These are phyloP conservation scores for Anoplophora glabripennis DNA, from an alignment of 1,140 invertebrate species.

Conservation along the genomic window DNA sequence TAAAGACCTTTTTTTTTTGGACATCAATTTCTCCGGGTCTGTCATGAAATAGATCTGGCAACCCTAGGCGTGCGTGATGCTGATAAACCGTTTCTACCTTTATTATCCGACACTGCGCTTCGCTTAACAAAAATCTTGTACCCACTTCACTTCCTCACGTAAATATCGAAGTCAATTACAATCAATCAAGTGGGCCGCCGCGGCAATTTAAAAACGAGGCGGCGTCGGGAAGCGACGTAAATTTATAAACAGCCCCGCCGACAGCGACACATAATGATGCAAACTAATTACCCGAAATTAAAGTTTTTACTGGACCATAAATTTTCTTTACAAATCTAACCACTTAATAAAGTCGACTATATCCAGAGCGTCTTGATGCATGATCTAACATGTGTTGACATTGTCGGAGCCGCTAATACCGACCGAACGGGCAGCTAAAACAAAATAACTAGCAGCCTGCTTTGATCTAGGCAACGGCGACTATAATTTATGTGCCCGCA, in stretches of 20 bases:
- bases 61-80: no score
- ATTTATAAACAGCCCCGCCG: conserved; percentile 31
- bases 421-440: conserved; percentile 25
- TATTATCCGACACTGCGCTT: no score
- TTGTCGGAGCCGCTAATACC: conserved; percentile 26
- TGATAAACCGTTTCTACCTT: no score
- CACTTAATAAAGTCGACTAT: conserved; percentile 31
- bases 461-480: conserved; percentile 38
- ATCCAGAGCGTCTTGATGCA: conserved; percentile 34
- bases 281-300: conserved; percentile 38
- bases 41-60: no score
- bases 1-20: no score
- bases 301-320: conserved; percentile 40
- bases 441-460: conserved; percentile 33
- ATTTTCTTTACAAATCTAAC: conserved; percentile 42
- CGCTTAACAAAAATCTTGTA: no score
- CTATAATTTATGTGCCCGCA: conserved; percentile 39
- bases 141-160: no score
- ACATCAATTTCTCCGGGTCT: no score
- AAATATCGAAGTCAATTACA: no score
- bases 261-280: conserved; percentile 31
- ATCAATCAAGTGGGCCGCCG: no score
- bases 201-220: neutral
- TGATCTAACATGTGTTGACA: conserved; percentile 47
- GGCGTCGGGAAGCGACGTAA: no score